phyloP scores from a whole-genome alignment of 1,140 invertebrate genomes.

The Bicyclus anynana region DNA sequence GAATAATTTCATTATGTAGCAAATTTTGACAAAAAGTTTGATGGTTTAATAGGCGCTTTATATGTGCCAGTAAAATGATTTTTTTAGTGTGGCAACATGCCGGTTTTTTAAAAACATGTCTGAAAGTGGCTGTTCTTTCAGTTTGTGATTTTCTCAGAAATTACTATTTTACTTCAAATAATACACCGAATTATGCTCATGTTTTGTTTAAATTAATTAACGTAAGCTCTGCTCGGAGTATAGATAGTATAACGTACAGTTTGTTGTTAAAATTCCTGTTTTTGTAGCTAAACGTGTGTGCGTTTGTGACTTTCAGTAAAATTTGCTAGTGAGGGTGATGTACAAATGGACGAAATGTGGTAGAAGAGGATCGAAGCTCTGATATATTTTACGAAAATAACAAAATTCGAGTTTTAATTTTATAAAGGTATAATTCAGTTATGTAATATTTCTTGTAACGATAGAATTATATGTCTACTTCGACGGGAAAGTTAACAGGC shows the following conservation, averaged over 20 bases:
- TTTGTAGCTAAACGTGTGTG: slow-evolving; percentile 43
- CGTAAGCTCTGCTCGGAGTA: neutral
- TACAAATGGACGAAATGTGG: slow-evolving; percentile 65
- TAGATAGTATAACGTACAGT: neutral
- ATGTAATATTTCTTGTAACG: slow-evolving; percentile 17
- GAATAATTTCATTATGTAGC: too few species aligned
- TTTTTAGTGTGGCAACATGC: slow-evolving; percentile 35
- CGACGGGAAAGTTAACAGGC: slow-evolving; percentile 53
- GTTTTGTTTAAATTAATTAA: neutral
- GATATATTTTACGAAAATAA: slow-evolving; percentile 32
- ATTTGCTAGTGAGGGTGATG: slow-evolving; percentile 65
- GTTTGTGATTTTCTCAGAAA: slow-evolving; percentile 46
- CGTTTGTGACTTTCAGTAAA: slow-evolving; percentile 46
- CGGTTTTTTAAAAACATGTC: slow-evolving; percentile 63
- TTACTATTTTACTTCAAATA: neutral
- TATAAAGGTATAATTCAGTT: slow-evolving; percentile 43
- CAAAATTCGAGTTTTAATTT: slow-evolving; percentile 34
- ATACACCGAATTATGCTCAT: slow-evolving; percentile 5
- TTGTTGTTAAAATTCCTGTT: slow-evolving; percentile 7
- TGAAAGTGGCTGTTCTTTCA: slow-evolving; percentile 59
- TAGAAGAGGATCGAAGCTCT: slow-evolving; percentile 52
- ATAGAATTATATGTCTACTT: slow-evolving; percentile 21
- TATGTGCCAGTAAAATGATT: too few species aligned
- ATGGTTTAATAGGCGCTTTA: too few species aligned
- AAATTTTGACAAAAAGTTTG: too few species aligned